Base-by-base conservation (phyloP, 2,113 vertebrate species). In the Corynorhinus townsendii region DNA sequence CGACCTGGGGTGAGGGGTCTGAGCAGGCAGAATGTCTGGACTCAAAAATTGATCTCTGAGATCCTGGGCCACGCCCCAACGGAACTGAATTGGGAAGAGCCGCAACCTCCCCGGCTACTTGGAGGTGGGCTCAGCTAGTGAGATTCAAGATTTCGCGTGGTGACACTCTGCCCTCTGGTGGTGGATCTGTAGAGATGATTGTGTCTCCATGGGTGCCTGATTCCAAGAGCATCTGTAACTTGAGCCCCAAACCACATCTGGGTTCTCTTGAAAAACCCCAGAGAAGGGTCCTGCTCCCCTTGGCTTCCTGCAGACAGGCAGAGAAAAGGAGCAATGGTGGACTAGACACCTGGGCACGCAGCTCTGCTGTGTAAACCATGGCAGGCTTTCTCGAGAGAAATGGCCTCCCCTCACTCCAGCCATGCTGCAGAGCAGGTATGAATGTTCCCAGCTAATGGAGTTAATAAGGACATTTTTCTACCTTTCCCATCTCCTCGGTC, bases 111-210 rank as follows among this genome's bases (percentile, higher is more conserved):
- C 8, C 24, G 20, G 64, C 19, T 62, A 0, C 17, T 66, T 17
- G 49, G 47, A 0, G 1, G 14, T 5, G 52, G 12, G 14, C 9
- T 8, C 17, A 0, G 11, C 1, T 0, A 1, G 19, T 1, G 45
- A 43, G n/a, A 35, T 5, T 71, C 17, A 11, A 14, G 26, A 28
- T 52, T 86, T 92, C 4, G 22, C 35, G 30, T 43, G 86, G 94
- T 90, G 72, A 52, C 2, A 16, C 80, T 90, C 90, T 95, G 96
- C 92, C 88, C 97, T 94, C 97, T 97, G 43, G 85, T 89, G 97
- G 86, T 54, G 0, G 1, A 24, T 26, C 10, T 71, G 19, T 43
- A 43, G 87, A 96, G 91, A 59, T 91, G 9, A 43, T 40, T 24
- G 9, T 1, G 1, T 62, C 28, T 45, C 40, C 45, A 40, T 40